phyloP scores from a whole-genome alignment of 2,888 invertebrate genomes.

The Glaucopsyche alexis region DNA sequence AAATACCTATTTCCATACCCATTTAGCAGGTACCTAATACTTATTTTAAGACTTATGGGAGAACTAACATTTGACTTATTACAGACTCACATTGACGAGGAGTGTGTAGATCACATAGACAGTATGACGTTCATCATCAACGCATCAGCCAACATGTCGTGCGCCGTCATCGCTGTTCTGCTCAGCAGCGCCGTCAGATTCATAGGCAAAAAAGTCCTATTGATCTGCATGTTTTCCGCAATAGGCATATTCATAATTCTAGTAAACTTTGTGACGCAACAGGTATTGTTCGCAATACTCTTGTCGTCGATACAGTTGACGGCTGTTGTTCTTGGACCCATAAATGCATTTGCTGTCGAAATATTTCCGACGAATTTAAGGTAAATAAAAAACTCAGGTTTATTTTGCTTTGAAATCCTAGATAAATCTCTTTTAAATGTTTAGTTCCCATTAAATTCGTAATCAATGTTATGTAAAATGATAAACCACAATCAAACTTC shows the following conservation, averaged over 20 bases:
- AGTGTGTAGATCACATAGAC: constrained; percentile 63
- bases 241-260: constrained; percentile 58
- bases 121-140: constrained; percentile 59
- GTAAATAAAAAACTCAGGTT: constrained; percentile 42
- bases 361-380: constrained; percentile 72
- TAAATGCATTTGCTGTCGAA: constrained; percentile 69
- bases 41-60: too few relatives aligned
- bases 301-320: constrained; percentile 60
- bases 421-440: background rate
- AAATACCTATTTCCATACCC: too few relatives aligned
- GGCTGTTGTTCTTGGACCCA: constrained; percentile 64
- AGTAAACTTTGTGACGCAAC: constrained; percentile 63
- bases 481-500: background rate
- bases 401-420: too few relatives aligned
- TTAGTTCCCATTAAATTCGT: background rate
- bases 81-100: constrained; percentile 50
- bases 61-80: constrained; percentile 38
- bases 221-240: constrained; percentile 53
- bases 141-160: constrained; percentile 55
- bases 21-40: too few relatives aligned
- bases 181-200: constrained; percentile 60
- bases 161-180: constrained; percentile 55
- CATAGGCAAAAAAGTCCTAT: constrained; percentile 64
- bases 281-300: constrained; percentile 60
- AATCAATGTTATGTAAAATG: background rate